phyloP scores from a whole-genome alignment of 2,888 invertebrate genomes.

The Philopedon plagiatum region DNA sequence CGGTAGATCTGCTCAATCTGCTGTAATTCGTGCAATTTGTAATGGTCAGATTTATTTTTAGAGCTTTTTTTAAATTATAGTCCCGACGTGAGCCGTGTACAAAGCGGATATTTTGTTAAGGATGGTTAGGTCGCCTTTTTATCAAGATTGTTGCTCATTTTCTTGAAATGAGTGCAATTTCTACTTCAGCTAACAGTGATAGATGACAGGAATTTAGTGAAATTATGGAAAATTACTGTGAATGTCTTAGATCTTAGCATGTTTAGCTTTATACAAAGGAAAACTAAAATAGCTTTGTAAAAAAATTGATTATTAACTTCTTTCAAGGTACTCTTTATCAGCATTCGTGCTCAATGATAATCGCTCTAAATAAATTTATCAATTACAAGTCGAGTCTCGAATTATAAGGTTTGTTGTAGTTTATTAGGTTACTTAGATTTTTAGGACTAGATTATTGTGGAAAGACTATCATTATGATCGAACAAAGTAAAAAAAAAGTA shows the following conservation, averaged over 20 bases:
- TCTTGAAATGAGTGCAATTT: constrained; percentile 11
- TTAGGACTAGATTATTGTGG: no score
- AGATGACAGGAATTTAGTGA: neutral
- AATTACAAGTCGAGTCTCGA: no score
- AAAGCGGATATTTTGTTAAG: constrained; percentile 15
- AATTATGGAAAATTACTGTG: neutral
- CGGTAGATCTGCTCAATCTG: constrained; percentile 29
- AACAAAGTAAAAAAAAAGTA: no score
- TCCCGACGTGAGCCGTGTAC: neutral
- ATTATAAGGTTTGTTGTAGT: no score
- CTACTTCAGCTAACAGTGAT: constrained; percentile 3
- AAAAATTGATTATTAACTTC: no score
- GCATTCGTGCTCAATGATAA: no score
- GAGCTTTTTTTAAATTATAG: constrained; percentile 16
- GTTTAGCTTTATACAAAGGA: no score
- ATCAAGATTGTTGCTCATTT: neutral
- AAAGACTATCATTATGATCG: no score
- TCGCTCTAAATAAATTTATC: no score
- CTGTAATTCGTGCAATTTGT: constrained; percentile 33
- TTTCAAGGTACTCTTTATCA: no score
- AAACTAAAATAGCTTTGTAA: no score
- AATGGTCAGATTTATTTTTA: constrained; percentile 35
- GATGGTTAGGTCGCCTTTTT: constrained; percentile 6
- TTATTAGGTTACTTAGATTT: no score
- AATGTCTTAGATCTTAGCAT: neutral